These are phyloP conservation scores for Argyresthia goedartella DNA, from an alignment of 2,888 invertebrate species.

Conservation along the genomic window DNA sequence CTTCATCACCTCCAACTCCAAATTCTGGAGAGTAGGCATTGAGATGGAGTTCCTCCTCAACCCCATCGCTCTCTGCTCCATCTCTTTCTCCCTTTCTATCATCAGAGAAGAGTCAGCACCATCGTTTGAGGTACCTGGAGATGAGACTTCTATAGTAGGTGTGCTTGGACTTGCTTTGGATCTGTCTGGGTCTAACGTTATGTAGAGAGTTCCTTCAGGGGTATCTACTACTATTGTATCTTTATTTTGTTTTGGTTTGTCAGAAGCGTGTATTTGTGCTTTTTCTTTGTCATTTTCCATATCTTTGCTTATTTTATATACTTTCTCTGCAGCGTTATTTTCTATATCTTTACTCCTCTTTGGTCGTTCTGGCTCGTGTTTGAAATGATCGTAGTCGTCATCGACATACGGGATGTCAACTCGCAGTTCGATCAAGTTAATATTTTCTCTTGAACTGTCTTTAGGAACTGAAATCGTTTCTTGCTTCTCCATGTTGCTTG, in stretches of 20 bases:
- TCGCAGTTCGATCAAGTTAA: conserved; percentile 46
- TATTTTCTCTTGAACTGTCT: conserved; percentile 36
- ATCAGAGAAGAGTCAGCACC: conserved; percentile 41
- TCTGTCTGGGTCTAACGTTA: conserved; percentile 49
- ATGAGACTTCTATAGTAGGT: conserved; percentile 27
- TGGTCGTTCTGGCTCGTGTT: conserved; percentile 30
- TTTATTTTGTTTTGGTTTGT: conserved; percentile 42
- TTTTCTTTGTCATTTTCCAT: conserved; percentile 8
- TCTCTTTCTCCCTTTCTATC: conserved; percentile 34
- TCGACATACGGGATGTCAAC: conserved; percentile 25
- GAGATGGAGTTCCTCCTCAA: conserved; percentile 80
- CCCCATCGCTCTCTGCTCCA: conserved; percentile 34
- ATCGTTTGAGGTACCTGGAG: conserved; percentile 36
- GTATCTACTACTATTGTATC: conserved; percentile 61
- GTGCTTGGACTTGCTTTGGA: conserved; percentile 15
- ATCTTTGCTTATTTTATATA: too few relatives aligned
- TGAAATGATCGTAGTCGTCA: conserved; percentile 35
- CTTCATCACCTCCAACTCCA: conserved; percentile 72
- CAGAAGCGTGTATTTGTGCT: conserved; percentile 34
- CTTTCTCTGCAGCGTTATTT: conserved; percentile 16
- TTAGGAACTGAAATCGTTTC: conserved; percentile 18
- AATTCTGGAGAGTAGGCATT: conserved; percentile 78
- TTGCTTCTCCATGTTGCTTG: conserved; percentile 28
- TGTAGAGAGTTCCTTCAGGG: conserved; percentile 58
- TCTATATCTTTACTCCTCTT: conserved; percentile 25